Base-by-base conservation (phyloP, 1,140 invertebrate genomes). In the Asobara japonica region DNA sequence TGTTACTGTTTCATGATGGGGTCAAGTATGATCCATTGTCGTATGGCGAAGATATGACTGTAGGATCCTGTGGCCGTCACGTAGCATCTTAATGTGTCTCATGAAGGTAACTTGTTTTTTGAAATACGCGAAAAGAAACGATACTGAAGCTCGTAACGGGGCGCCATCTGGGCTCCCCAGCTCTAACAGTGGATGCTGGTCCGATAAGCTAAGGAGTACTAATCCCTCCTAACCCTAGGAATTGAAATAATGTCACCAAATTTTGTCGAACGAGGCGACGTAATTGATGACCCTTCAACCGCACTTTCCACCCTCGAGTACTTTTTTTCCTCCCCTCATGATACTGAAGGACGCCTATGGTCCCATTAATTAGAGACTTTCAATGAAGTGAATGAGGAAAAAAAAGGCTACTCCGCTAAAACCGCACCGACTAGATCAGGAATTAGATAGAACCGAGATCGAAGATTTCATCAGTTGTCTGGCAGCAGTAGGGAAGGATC, bases 401-500 rank as follows among this genome's bases (percentile, higher is more conserved):
- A 8, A 56, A 56, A 3, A 2, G 2, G 22, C 6, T 1, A 10
- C 18, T 56, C 11, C 51, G 4, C 13, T 5, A 25, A 56, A 10
- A 45, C n/a, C 3, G 78, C 76, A 79, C 76, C 79, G 77, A n/a
- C n/a, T 80, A 82, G 79, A 83, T 80, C 77, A 81, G 77, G 81
- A 84, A 87, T 85, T 87, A 84, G 84, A 86, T 83, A 82, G 84
- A 84, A 82, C 80, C 73, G 74, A 78, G 76, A 79, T 83, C 73
- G 79, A 72, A 82, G 79, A 80, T 81, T 79, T 73, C 22, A 41
- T 18, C 31, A 30, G 27, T 65, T 64, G 41, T 64, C 41, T 60
- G 51, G 60, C 60, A 60, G 74, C 80, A 81, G 77, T 79, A 82
- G 80, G 81, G 80, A 80, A 75, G 85, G 84, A 86, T 87, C 84